A percentile compares a stretch with the other conserved stretches of the same genome.
phyloP scores from a whole-genome alignment of 92 coral and sea anemone species.

The Actinostola sp. region DNA sequence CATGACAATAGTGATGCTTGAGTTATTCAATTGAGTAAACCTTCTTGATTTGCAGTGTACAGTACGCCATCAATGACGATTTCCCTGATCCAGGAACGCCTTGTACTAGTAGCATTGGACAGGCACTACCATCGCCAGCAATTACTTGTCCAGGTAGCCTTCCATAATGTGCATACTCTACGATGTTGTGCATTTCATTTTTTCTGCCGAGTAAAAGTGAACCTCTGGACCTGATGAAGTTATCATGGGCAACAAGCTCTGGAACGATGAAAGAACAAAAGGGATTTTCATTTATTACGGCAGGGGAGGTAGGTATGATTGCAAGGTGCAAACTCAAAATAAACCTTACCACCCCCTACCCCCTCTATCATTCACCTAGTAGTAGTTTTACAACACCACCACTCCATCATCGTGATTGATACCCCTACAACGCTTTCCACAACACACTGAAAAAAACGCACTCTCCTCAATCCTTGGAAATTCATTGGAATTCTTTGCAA shows the following conservation, averaged over 20 bases:
- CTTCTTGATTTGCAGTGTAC: constrained; percentile 62
- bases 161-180: constrained; percentile 58
- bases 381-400: too few species aligned
- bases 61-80: constrained; percentile 76
- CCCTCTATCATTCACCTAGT: too few species aligned
- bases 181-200: constrained; percentile 48
- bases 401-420: too few species aligned
- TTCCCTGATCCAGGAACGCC: constrained; percentile 81
- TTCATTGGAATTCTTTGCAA: too few species aligned
- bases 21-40: background rate
- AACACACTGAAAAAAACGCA: too few species aligned
- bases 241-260: constrained; percentile 68
- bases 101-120: constrained; percentile 49
- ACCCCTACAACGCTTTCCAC: too few species aligned
- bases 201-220: constrained; percentile 65
- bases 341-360: too few species aligned
- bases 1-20: too few species aligned
- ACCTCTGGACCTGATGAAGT: constrained; percentile 65
- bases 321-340: too few species aligned
- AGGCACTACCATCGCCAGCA: constrained; percentile 15
- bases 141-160: constrained; percentile 39
- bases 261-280: constrained; percentile 8
- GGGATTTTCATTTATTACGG: background rate
- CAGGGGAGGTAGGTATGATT: too few species aligned
- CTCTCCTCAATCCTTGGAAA: too few species aligned